Conservation (phyloP, 2,113 vertebrate genomes). For the Grammomys dolichurus region DNA sequence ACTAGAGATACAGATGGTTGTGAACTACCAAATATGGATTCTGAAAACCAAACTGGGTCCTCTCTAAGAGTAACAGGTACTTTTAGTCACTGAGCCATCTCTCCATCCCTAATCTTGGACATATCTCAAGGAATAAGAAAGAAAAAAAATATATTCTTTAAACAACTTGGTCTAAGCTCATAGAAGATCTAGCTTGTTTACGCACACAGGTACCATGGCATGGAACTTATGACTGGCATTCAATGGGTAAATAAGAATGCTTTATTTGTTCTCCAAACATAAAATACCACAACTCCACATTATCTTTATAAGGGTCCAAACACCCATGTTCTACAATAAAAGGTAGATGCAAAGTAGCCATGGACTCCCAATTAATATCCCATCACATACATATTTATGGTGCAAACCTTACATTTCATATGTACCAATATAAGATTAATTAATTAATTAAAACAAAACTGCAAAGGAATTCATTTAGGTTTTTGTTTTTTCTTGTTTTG, state of each 20-base stretch:
- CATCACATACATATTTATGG: not conserved
- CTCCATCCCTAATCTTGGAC: not conserved
- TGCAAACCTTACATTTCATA: not conserved
- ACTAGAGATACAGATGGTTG: not conserved
- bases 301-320: conserved; percentile 21
- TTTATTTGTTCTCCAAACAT: not conserved
- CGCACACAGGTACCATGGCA: not conserved
- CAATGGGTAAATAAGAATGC: not conserved
- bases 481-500: not conserved
- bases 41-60: not conserved
- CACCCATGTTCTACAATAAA: not conserved
- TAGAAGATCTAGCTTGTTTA: not conserved
- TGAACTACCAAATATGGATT: not conserved
- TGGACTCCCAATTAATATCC: not conserved
- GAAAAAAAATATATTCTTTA: not conserved
- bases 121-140: not conserved
- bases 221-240: not conserved
- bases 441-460: not conserved
- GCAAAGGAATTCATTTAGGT: not conserved
- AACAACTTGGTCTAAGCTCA: not conserved
- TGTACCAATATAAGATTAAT: not conserved
- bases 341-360: not conserved
- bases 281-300: not conserved
- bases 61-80: not conserved
- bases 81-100: not conserved